Base-by-base conservation (phyloP, 2,888 invertebrate species). In the Macrophya annulata region DNA sequence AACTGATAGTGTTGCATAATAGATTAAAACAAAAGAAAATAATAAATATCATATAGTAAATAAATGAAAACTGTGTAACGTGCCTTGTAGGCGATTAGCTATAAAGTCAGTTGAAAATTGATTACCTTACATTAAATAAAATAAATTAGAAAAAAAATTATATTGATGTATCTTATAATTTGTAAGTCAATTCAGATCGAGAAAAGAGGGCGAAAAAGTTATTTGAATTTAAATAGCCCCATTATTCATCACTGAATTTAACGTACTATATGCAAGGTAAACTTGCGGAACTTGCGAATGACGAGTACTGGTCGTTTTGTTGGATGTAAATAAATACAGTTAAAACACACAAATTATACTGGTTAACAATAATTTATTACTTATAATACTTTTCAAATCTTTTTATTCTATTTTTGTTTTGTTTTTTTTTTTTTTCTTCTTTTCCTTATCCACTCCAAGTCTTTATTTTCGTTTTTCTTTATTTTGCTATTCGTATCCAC, bases 271-370 rank as follows among this genome's bases (percentile, higher is more conserved):
- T 84, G 68, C 51, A 65, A 68, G 85, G 43, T 45, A 65, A 48
- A 45, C 43, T 82, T 31, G 10, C n/a, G n/a, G 68, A 51, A 51
- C 86, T 86, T 85, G 87, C 87, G 90, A 88, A 87, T 89, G 88
- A 45, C 9, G 31, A 51, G 59, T 90, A 88, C 88, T 89, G 88
- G 87, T 89, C 86, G 89, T 88, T 89, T 90, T 88, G 90, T 90
- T 90, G 89, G 88, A 90, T 90, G 90, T 91, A 90, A 91, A 91
- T 91, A 91, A 90, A 90, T 88, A 89, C 87, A 88, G 88, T 87
- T 88, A 88, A 87, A 88, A 86, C 87, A 87, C 45, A 37, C 86
- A 85, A 17, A 68, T 86, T 83, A 86, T 85, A 21, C 76, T 48
- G 55, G 17, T 6, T 25, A 51, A 77, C 15, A 77, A 31, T 10